Evolutionary conservation across 2,797 vertebrate species (phyloP).

Genomic region (Oceanodroma leucorhoa): DNA sequence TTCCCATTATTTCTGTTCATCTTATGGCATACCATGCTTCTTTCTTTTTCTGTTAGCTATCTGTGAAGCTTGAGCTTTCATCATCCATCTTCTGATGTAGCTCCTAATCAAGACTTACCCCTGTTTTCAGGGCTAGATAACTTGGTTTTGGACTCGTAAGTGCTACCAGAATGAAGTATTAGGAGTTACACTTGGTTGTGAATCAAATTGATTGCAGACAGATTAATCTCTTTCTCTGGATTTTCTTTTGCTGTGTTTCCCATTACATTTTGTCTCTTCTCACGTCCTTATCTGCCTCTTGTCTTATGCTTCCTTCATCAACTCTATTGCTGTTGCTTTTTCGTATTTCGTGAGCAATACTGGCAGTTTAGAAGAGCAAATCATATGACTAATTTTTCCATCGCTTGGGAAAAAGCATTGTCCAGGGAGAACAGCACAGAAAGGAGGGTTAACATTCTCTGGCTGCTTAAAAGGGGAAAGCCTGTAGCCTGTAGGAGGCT

Average conservation of each 20-base stretch:
- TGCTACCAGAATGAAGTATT: not conserved
- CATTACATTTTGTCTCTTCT: not conserved
- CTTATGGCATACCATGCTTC: not conserved
- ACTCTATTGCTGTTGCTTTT: not conserved
- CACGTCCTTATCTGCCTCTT: not conserved
- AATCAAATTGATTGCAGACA: not conserved
- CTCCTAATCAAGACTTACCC: not conserved
- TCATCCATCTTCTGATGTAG: not conserved
- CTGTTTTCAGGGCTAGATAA: not conserved
- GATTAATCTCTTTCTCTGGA: not conserved
- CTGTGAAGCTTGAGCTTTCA: not conserved
- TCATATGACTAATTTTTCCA: not conserved
- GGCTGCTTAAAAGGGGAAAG: not conserved
- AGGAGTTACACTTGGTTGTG: not conserved
- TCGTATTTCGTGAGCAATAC: not conserved
- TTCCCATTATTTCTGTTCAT: not conserved
- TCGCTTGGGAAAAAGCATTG: not conserved
- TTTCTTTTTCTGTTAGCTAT: not conserved
- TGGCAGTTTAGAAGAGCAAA: not conserved
- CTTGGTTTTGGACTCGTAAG: not conserved
- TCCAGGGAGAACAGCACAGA: not conserved
- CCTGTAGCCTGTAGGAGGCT: not conserved
- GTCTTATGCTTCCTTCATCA: not conserved
- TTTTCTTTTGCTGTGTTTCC: not conserved
- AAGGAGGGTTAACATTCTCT: not conserved